Evolutionary conservation across 2,888 invertebrate species (phyloP).

Genomic region (Balanococcus diminutus): DNA sequence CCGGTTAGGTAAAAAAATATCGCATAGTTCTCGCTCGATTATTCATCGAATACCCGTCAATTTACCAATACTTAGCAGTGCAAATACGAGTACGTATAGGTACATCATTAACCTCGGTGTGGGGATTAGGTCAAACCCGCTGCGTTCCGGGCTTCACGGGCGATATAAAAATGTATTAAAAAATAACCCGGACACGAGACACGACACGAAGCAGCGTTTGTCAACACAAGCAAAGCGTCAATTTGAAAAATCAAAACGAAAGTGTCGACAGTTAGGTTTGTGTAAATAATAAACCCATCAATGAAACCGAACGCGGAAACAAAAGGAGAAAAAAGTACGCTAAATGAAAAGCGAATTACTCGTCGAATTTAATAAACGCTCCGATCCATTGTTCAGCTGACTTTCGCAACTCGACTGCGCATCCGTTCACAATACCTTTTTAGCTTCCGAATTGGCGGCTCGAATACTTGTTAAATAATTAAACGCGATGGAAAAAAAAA

Average conservation of each 20-base stretch:
- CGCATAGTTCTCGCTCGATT: constrained; percentile 5
- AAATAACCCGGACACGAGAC: not conserved
- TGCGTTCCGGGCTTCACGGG: not conserved
- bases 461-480: not conserved
- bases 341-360: constrained; percentile 5
- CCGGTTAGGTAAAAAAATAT: not conserved
- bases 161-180: not conserved
- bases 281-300: constrained; percentile 13
- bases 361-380: constrained; percentile 37
- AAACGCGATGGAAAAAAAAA: not conserved
- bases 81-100: not conserved
- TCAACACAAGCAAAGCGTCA: not conserved
- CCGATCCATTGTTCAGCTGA: not conserved
- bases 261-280: not conserved
- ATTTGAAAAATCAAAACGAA: constrained; percentile 25
- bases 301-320: constrained; percentile 39
- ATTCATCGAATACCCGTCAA: not conserved
- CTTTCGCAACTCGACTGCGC: constrained; percentile 4
- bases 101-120: constrained; percentile 9
- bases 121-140: constrained; percentile 17
- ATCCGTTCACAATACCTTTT: constrained; percentile 1
- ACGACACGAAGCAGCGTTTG: not conserved
- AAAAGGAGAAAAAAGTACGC: not conserved
- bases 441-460: not conserved
- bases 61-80: not conserved